Conservation (phyloP, 2,113 vertebrate species). For the Garra rufa region DNA sequence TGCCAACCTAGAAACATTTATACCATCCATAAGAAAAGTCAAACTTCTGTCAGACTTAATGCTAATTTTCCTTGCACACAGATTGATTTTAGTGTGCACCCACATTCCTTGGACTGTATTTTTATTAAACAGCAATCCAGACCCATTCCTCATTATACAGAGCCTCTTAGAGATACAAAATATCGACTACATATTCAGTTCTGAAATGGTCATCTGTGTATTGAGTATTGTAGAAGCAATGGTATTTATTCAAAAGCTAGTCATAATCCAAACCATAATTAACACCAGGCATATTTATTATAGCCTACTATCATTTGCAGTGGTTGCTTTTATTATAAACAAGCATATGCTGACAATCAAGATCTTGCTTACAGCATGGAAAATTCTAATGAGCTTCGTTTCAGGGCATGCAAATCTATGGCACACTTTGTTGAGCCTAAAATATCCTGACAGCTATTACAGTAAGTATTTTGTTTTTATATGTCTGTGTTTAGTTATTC, state of each 20-base stretch:
- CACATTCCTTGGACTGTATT: constrained; percentile 36
- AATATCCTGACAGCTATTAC: background rate
- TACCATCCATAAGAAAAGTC: background rate
- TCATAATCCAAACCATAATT: background rate
- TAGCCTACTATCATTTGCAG: background rate
- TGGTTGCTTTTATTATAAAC: background rate
- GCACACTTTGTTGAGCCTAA: background rate
- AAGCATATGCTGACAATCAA: background rate
- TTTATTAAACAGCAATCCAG: background rate
- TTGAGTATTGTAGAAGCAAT: background rate
- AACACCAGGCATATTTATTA: background rate
- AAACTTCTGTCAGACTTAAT: background rate
- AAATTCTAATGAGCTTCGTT: background rate
- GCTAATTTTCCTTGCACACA: background rate
- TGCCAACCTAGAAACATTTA: background rate
- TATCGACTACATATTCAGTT: background rate
- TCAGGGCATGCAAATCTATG: background rate
- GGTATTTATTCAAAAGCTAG: background rate
- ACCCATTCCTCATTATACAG: background rate
- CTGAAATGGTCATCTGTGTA: background rate
- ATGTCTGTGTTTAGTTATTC: no score
- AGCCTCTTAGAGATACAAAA: background rate
- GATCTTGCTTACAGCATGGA: constrained; percentile 9
- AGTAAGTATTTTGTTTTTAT: no score
- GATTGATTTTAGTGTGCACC: background rate